These are phyloP conservation scores for Calidris pygmaea DNA, from an alignment of 2,113 vertebrate species.

Conservation along the genomic window DNA sequence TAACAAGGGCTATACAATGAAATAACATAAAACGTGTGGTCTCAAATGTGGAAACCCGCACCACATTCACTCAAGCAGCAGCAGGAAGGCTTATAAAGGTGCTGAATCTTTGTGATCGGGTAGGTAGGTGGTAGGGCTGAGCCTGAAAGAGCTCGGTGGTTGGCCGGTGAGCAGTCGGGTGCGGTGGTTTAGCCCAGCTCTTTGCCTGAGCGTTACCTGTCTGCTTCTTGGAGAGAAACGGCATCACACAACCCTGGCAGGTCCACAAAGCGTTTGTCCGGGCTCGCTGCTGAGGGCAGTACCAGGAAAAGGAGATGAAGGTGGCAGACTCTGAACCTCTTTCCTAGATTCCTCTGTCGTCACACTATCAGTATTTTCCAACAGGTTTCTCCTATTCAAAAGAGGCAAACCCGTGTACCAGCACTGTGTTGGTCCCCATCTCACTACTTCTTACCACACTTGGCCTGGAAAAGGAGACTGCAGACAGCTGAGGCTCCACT, in stretches of 20 bases:
- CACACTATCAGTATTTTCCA: neutral
- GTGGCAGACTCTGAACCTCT: neutral
- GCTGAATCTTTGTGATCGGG: rapidly evolving
- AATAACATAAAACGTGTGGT: too few relatives aligned
- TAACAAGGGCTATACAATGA: neutral
- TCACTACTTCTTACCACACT: rapidly evolving
- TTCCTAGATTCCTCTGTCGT: too few relatives aligned
- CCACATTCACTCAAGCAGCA: neutral
- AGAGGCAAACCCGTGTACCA: neutral
- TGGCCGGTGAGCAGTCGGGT: too few relatives aligned
- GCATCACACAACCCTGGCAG: neutral
- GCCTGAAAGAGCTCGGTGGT: neutral
- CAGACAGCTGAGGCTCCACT: neutral
- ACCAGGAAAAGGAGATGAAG: neutral
- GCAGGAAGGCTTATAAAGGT: neutral
- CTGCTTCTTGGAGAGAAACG: neutral
- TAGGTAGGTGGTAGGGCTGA: too few relatives aligned
- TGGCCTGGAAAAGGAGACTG: neutral
- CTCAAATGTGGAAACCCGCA: rapidly evolving
- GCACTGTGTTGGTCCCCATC: rapidly evolving
- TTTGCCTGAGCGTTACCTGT: rapidly evolving
- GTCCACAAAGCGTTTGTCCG: rapidly evolving
- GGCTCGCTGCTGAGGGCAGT: neutral
- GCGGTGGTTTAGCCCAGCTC: neutral
- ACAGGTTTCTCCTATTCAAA: neutral